Base-by-base conservation (phyloP, 2,797 vertebrate species). In the Schizopygopsis malacanthus region DNA sequence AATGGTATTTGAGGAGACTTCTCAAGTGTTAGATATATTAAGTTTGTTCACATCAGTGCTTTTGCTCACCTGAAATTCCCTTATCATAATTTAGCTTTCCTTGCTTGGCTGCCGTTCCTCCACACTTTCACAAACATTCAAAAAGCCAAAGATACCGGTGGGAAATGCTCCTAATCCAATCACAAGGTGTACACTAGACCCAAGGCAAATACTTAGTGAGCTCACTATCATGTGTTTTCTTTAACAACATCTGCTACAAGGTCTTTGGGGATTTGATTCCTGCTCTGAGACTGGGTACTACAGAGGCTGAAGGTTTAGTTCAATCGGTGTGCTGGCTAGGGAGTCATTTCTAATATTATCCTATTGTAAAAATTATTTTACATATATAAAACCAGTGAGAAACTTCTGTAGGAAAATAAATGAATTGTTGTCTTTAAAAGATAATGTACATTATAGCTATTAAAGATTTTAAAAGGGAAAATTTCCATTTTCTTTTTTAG, bases 101-200 rank as follows among this genome's bases (percentile, higher is more conserved):
- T 59, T 85, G 86, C 61, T 71, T 79, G 82, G 41, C 9, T 87
- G 78, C 72, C 1, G 6, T 69, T 84, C 67, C 72, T 79, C 81
- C 77, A 85, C 59, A 25, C 83, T 70, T 83, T 85, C 50, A 76
- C 20, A 77, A 79, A 87, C 56, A 37, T 71, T 79, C 28, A 89
- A 87, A 87, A 83, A 79, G 77, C 39, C 76, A 71, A 80, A 86
- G 59, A 79, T 75, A 81, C 65, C 28, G 54, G 61, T 59, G 80
- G 33, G 71, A 85, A 85, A 73, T 69, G 65, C 85, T 79, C 43
- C 70, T 88, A 87, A 88, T 90, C 87, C 82, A 86, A 88, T 90
- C 25, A 67, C 45, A 78, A 56, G 75, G 33, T 78, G 67, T 85
- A 79, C 83, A 85, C 85, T 81, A 41, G 70, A 81, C 83, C 85